phyloP scores from a whole-genome alignment of 2,888 invertebrate species.

The Pseudanteris insignis region DNA sequence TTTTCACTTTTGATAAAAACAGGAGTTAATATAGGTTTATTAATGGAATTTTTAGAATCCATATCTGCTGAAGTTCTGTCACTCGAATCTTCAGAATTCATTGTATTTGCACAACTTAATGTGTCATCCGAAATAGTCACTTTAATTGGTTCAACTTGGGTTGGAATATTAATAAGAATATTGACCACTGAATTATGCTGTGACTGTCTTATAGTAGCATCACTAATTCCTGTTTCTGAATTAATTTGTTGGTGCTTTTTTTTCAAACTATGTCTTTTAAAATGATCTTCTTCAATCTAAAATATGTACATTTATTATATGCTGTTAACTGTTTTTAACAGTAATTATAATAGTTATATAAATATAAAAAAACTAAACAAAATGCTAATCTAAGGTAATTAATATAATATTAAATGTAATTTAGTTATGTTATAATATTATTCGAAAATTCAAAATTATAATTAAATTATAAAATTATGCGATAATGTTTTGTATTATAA shows the following conservation, averaged over 20 bases:
- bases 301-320: no score
- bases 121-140: slow-evolving; percentile 24
- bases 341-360: no score
- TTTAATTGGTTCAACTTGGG: slow-evolving; percentile 15
- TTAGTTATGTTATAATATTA: no score
- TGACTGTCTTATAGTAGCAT: neutral
- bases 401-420: no score
- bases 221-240: neutral
- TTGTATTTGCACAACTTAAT: slow-evolving; percentile 1
- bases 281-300: slow-evolving; percentile 5
- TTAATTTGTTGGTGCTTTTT: slow-evolving; percentile 5
- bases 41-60: neutral
- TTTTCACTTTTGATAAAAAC: no score
- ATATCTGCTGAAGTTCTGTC: slow-evolving; percentile 10
- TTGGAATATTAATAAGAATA: slow-evolving; percentile 48
- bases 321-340: no score
- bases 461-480: no score
- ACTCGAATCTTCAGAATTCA: slow-evolving; percentile 2
- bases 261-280: slow-evolving; percentile 9
- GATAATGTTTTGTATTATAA: no score
- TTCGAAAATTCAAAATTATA: no score
- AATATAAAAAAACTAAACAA: no score
- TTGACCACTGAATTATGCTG: slow-evolving; percentile 54
- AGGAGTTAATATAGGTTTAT: no score
- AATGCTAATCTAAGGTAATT: no score